phyloP scores from a whole-genome alignment of 2,113 vertebrate species.

The Camelus dromedarius region DNA sequence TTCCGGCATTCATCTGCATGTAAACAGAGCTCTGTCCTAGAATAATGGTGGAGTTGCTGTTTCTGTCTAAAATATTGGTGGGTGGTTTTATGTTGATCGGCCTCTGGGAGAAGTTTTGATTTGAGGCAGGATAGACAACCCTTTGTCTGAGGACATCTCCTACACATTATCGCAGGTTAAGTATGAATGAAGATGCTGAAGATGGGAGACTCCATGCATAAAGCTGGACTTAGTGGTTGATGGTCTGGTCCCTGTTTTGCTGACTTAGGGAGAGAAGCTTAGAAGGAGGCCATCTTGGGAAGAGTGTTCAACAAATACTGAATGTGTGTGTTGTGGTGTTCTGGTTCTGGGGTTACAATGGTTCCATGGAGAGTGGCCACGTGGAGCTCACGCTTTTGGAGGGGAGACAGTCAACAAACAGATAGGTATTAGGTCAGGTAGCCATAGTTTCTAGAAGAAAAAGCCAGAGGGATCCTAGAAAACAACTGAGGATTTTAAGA shows the following conservation, averaged over 20 bases:
- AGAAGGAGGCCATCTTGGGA: not conserved
- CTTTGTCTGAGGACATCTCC: not conserved
- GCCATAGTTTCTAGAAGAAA: not conserved
- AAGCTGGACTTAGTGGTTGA: not conserved
- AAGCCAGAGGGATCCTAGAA: not conserved
- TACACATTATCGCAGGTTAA: accelerated
- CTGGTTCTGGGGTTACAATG: accelerated
- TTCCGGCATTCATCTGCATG: not conserved
- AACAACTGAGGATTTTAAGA: not conserved
- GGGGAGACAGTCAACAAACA: not conserved
- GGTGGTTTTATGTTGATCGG: not conserved
- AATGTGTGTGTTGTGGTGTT: accelerated
- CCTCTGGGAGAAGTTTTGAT: not conserved
- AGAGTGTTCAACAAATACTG: not conserved
- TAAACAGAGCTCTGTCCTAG: not conserved
- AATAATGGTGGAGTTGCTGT: not conserved
- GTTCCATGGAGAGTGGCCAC: not conserved
- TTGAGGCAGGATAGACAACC: not conserved
- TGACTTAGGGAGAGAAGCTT: not conserved
- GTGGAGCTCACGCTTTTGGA: not conserved
- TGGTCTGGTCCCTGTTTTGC: not conserved
- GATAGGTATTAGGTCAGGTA: not conserved
- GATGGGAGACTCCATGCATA: not conserved
- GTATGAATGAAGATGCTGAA: not conserved
- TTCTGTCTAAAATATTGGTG: not conserved